Evolutionary conservation across 2,888 invertebrate genomes (phyloP).

Genomic region (Drosophila tanythrix): DNA sequence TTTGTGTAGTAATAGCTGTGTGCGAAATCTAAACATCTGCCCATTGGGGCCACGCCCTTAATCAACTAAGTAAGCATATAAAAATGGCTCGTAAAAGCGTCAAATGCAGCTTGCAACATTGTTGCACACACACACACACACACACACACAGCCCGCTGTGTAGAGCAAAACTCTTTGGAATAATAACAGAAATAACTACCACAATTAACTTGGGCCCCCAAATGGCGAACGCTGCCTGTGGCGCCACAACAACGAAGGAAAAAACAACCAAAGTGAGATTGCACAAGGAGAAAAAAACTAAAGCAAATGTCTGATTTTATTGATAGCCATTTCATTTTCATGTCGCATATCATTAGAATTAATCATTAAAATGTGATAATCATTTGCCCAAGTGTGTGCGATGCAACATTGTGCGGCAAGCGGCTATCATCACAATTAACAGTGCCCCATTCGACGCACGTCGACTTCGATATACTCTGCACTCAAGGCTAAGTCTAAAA

Average conservation of each 20-base stretch:
- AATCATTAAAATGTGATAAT: slow-evolving; percentile 84
- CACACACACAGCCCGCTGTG: neutral
- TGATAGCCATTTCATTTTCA: slow-evolving; percentile 70
- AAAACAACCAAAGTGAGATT: neutral
- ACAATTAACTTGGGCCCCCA: slow-evolving; percentile 75
- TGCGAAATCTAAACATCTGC: slow-evolving; percentile 71
- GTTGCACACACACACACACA: slow-evolving; percentile 40
- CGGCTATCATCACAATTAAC: neutral
- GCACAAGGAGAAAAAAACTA: slow-evolving; percentile 20
- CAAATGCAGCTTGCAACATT: slow-evolving; percentile 73
- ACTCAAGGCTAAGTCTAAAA: neutral
- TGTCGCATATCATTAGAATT: slow-evolving; percentile 83
- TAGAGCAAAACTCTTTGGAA: slow-evolving; percentile 35
- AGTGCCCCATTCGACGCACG: neutral
- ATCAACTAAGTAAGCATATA: slow-evolving; percentile 81
- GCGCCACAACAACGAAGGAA: slow-evolving; percentile 52
- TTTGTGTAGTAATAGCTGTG: slow-evolving; percentile 23
- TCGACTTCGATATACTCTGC: slow-evolving; percentile 6
- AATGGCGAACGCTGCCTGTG: slow-evolving; percentile 53
- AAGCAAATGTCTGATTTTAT: slow-evolving; percentile 59
- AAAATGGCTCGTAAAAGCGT: slow-evolving; percentile 74
- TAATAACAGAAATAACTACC: slow-evolving; percentile 73
- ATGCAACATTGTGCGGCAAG: slow-evolving; percentile 76
- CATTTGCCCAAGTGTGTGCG: slow-evolving; percentile 77
- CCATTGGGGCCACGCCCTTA: slow-evolving; percentile 71